These are phyloP conservation scores for Baronia brevicornis DNA, from an alignment of 2,888 invertebrate genomes.

Conservation along the genomic window DNA sequence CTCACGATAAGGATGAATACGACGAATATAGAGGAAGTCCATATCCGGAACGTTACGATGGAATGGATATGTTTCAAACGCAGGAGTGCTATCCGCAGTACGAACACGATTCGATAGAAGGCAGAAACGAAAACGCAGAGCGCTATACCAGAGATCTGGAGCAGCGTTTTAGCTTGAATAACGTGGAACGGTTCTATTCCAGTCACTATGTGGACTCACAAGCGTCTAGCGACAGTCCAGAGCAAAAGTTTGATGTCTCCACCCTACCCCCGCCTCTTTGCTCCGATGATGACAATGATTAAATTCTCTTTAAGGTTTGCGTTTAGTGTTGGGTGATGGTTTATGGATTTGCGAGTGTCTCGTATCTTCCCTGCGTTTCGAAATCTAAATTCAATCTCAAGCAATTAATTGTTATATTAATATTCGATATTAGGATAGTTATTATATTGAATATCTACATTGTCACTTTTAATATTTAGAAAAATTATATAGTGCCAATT, in stretches of 20 bases:
- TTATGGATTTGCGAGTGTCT: constrained; percentile 32
- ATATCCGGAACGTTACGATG: constrained; percentile 65
- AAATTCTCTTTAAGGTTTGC: constrained; percentile 26
- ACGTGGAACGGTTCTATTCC: constrained; percentile 66
- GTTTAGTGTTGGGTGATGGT: constrained; percentile 35
- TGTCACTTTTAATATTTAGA: constrained; percentile 36
- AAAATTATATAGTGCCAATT: constrained; percentile 58
- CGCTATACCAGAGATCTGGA: constrained; percentile 58
- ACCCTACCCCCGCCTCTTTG: constrained; percentile 86
- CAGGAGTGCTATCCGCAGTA: constrained; percentile 69
- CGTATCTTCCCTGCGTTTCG: constrained; percentile 39
- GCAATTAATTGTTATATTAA: constrained; percentile 56
- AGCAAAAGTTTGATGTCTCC: constrained; percentile 83
- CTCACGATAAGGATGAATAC: constrained; percentile 60
- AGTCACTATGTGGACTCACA: constrained; percentile 76
- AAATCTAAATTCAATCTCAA: constrained; percentile 48
- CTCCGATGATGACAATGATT: constrained; percentile 82
- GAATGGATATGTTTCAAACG: constrained; percentile 62
- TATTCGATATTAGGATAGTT: constrained; percentile 47
- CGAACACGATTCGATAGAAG: constrained; percentile 41
- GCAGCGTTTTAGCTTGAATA: constrained; percentile 67
- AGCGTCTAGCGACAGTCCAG: constrained; percentile 80
- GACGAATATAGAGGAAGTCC: constrained; percentile 64
- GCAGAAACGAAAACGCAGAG: constrained; percentile 34
- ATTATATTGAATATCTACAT: constrained; percentile 53